Percentiles rank a stretch among this genome's conserved stretches.
These are phyloP conservation scores for Nomada fabriciana DNA, from an alignment of 2,888 invertebrate genomes.

Conservation along the genomic window DNA sequence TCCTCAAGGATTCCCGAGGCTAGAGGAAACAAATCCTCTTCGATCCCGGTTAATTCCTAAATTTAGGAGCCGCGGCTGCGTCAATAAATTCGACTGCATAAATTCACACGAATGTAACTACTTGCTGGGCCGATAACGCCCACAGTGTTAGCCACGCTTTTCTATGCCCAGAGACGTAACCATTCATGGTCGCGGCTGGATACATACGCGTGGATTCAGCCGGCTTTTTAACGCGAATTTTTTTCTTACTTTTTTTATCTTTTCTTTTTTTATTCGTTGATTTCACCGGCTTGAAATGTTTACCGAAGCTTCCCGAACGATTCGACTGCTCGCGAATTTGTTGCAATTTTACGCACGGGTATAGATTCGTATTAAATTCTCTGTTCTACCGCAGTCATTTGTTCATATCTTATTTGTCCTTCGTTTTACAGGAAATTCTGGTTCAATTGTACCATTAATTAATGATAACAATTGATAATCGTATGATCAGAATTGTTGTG, in stretches of 20 bases:
- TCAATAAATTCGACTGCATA: constrained; percentile 25
- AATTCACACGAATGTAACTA: constrained; percentile 27
- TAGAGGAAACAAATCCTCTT: constrained; percentile 22
- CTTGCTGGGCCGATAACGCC: constrained; percentile 29
- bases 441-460: no score
- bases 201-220: constrained; percentile 31
- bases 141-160: constrained; percentile 28
- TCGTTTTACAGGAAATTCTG: no score
- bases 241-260: constrained; percentile 1
- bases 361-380: no score
- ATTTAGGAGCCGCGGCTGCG: constrained; percentile 44
- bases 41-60: constrained; percentile 41
- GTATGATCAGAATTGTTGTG: no score
- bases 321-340: background rate
- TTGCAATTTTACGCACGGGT: no score
- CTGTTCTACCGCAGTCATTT: no score
- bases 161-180: constrained; percentile 16
- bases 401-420: no score
- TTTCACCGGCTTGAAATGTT: constrained; percentile 9
- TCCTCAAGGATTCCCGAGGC: background rate
- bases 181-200: constrained; percentile 42
- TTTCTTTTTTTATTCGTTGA: background rate
- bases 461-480: no score
- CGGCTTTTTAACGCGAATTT: constrained; percentile 31
- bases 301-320: background rate